Percentiles rank a stretch among this genome's conserved stretches.
These are phyloP conservation scores for Taenaris catops DNA, from an alignment of 2,888 invertebrate genomes.

Conservation along the genomic window DNA sequence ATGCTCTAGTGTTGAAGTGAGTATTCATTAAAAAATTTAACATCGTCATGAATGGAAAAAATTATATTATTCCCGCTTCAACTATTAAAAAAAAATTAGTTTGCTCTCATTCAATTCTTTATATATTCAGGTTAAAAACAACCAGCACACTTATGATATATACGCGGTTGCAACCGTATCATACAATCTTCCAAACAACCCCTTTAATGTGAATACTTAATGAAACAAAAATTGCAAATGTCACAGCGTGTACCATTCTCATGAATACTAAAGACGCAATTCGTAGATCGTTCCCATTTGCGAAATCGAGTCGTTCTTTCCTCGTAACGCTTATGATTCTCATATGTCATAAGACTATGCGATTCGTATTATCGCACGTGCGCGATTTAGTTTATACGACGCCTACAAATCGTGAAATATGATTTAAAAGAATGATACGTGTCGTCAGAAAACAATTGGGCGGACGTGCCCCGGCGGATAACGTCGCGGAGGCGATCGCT, in stretches of 20 bases:
- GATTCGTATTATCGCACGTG: constrained; percentile 39
- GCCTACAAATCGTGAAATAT: constrained; percentile 63
- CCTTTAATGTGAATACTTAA: constrained; percentile 73
- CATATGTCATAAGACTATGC: constrained; percentile 53
- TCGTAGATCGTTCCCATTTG: constrained; percentile 62
- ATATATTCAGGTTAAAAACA: no score
- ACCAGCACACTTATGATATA: background rate
- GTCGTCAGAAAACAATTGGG: constrained; percentile 78
- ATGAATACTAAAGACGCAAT: constrained; percentile 77
- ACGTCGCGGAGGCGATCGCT: constrained; percentile 55
- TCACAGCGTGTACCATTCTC: constrained; percentile 60
- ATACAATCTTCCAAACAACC: constrained; percentile 48
- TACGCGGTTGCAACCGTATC: background rate
- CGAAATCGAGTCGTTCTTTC: constrained; percentile 55
- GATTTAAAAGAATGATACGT: constrained; percentile 75
- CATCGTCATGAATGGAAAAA: no score
- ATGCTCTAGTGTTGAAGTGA: no score
- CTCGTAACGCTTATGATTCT: constrained; percentile 55
- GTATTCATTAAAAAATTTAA: no score
- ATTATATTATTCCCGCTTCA: no score
- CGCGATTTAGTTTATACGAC: constrained; percentile 39
- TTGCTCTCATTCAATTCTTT: no score
- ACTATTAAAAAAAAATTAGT: no score
- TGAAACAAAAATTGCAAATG: constrained; percentile 78
- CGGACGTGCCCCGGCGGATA: constrained; percentile 67